Percentiles rank a stretch among this genome's conserved stretches.
These are phyloP conservation scores for Cataglyphis hispanica DNA, from an alignment of 1,140 invertebrate genomes.

Conservation along the genomic window DNA sequence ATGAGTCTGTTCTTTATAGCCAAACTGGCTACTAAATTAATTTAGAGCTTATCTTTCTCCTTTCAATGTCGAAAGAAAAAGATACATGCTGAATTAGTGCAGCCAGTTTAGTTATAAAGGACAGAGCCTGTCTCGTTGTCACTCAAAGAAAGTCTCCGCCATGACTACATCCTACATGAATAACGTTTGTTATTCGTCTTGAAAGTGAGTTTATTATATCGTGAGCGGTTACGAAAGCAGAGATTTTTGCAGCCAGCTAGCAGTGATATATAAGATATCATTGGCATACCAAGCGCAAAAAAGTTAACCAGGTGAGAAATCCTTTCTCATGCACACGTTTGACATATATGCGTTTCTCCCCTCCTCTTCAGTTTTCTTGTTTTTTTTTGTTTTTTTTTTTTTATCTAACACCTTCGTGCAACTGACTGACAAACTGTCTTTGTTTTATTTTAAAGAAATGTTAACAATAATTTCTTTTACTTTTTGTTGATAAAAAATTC, in stretches of 20 bases:
- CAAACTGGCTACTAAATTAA: too few relatives aligned
- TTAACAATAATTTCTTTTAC: neutral
- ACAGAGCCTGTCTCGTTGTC: conserved; percentile 10
- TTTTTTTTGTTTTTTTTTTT: conserved; percentile 57
- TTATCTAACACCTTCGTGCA: conserved; percentile 37
- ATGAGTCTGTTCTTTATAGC: neutral
- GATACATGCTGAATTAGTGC: too few relatives aligned
- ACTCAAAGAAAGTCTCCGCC: conserved; percentile 39
- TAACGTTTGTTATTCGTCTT: conserved; percentile 59
- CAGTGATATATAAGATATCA: conserved; percentile 44
- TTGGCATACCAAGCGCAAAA: conserved; percentile 60
- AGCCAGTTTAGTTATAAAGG: too few relatives aligned
- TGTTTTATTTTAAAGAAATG: conserved; percentile 17
- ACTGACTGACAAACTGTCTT: neutral
- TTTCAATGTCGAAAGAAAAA: too few relatives aligned
- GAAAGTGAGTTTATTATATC: conserved; percentile 59
- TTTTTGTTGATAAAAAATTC: neutral
- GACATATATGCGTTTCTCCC: conserved; percentile 6
- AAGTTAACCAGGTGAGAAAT: conserved; percentile 43
- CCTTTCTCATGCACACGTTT: conserved; percentile 31
- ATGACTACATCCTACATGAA: conserved; percentile 32
- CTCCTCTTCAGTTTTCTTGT: neutral
- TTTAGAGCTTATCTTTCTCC: too few relatives aligned
- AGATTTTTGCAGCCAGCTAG: conserved; percentile 36
- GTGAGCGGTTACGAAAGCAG: conserved; percentile 31